Evolutionary conservation across 2,797 vertebrate species (phyloP).

Genomic region (Phyllotis vaccarum): DNA sequence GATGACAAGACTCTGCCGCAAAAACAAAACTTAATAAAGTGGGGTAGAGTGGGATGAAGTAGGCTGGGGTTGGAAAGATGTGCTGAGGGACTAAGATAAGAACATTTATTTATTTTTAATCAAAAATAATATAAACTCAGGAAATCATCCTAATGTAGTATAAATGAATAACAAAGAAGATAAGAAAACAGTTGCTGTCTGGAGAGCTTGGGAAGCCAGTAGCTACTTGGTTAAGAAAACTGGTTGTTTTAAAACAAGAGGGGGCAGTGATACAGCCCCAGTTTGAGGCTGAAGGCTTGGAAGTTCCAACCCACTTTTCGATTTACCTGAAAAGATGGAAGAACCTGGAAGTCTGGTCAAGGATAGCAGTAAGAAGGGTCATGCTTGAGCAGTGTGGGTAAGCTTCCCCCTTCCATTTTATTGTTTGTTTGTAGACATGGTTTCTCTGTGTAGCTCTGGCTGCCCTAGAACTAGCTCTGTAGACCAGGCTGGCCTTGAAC

Average conservation of each 20-base stretch:
- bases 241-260: background rate
- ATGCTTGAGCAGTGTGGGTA: background rate
- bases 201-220: background rate
- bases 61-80: background rate
- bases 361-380: background rate
- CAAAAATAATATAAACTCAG: background rate
- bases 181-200: background rate
- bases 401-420: background rate
- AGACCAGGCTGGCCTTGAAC: background rate
- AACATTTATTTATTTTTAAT: slow-evolving; percentile 28
- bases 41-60: background rate
- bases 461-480: background rate
- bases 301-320: background rate
- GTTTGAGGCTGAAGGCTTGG: background rate
- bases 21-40: background rate
- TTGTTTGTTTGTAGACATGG: background rate
- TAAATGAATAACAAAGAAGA: background rate
- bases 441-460: background rate
- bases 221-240: background rate
- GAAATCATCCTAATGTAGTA: slow-evolving; percentile 13
- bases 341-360: background rate
- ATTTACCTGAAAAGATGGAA: background rate
- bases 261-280: background rate
- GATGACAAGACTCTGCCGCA: background rate
- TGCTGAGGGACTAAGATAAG: slow-evolving; percentile 12